Conservation (phyloP, 1,140 invertebrate species). For the Zophobas morio region DNA sequence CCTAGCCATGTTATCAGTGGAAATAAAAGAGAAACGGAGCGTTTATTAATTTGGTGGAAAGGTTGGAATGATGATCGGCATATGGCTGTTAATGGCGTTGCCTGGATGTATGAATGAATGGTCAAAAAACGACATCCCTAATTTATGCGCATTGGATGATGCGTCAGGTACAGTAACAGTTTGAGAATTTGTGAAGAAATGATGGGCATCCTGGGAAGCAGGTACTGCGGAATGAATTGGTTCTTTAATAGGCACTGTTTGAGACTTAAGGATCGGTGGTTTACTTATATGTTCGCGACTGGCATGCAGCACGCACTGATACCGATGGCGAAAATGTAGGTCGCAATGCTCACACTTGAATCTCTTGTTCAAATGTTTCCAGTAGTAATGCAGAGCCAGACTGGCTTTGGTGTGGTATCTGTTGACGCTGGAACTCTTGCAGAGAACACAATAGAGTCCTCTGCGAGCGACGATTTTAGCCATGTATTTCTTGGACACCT, state of each 20-base stretch:
- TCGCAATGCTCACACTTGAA: slow-evolving; percentile 68
- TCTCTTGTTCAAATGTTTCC: slow-evolving; percentile 62
- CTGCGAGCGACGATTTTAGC: slow-evolving; percentile 60
- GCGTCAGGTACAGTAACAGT: slow-evolving; percentile 64
- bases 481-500: slow-evolving; percentile 60
- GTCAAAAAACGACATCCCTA: slow-evolving; percentile 66
- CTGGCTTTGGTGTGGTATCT: slow-evolving; percentile 62
- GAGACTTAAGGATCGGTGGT: slow-evolving; percentile 52
- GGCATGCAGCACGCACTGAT: slow-evolving; percentile 68
- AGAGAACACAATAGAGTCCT: slow-evolving; percentile 62
- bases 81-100: slow-evolving; percentile 64
- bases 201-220: slow-evolving; percentile 58
- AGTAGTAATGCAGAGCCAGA: slow-evolving; percentile 63
- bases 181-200: slow-evolving; percentile 60
- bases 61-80: slow-evolving; percentile 66
- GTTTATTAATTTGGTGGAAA: slow-evolving; percentile 64
- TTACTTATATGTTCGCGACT: slow-evolving; percentile 65
- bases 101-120: slow-evolving; percentile 65
- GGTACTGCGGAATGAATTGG: slow-evolving; percentile 60
- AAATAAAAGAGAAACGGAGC: slow-evolving; percentile 8
- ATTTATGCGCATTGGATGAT: slow-evolving; percentile 63
- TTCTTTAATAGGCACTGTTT: slow-evolving; percentile 62
- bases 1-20: slow-evolving; percentile 44
- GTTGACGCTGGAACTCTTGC: slow-evolving; percentile 62
- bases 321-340: slow-evolving; percentile 65